phyloP scores from a whole-genome alignment of 2,797 vertebrate genomes.

The Lindbergichthys nudifrons region DNA sequence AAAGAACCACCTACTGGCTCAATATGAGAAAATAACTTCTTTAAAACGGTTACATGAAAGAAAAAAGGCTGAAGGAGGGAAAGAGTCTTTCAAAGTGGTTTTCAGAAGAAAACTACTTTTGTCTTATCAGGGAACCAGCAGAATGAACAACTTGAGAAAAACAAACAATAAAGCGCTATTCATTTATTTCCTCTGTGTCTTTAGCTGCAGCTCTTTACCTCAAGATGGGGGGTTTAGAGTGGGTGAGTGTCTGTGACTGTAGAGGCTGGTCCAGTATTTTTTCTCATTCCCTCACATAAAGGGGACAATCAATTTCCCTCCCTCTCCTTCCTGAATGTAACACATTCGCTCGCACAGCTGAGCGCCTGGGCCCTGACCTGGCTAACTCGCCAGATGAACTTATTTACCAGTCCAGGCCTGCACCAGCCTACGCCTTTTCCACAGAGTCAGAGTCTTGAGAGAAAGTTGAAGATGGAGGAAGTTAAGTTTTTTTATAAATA shows the following conservation, averaged over 20 bases:
- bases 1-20: conserved; percentile 50
- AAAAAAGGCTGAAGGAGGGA: conserved; percentile 9
- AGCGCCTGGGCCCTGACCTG: conserved; percentile 70
- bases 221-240: conserved; percentile 29
- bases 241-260: conserved; percentile 21
- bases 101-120: conserved; percentile 46
- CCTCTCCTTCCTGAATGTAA: conserved; percentile 62
- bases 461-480: conserved; percentile 40
- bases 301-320: conserved; percentile 80
- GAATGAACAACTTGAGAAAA: conserved; percentile 56
- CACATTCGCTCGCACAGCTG: conserved; percentile 56
- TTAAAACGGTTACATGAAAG: conserved; percentile 55
- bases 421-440: conserved; percentile 1
- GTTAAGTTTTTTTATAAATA: conserved; percentile 37
- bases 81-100: conserved; percentile 30
- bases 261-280: conserved; percentile 65
- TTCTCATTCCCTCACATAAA: conserved; percentile 75
- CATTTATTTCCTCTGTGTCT: conserved; percentile 41
- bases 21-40: conserved; percentile 58
- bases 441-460: conserved; percentile 37
- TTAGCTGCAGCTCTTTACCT: conserved; percentile 34
- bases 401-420: conserved; percentile 54
- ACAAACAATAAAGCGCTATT: conserved; percentile 48
- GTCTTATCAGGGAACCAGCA: conserved; percentile 61
- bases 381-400: conserved; percentile 58